These are phyloP conservation scores for Ennomos erosarius DNA, from an alignment of 2,888 invertebrate species.

Conservation along the genomic window DNA sequence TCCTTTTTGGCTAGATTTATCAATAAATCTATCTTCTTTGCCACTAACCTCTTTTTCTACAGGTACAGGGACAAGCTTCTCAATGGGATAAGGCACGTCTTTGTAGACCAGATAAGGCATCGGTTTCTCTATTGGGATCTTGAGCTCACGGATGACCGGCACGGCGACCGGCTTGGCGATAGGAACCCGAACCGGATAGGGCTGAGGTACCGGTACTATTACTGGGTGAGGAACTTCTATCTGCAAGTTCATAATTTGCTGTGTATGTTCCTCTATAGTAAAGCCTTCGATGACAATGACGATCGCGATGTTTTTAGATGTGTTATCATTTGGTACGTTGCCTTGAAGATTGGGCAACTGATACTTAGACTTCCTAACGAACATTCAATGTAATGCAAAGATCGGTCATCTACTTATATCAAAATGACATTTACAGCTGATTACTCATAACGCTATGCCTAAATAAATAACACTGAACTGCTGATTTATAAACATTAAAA, in stretches of 20 bases:
- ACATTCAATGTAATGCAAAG: too few relatives aligned
- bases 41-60: slow-evolving; percentile 89
- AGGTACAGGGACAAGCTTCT: slow-evolving; percentile 89
- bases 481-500: too few relatives aligned
- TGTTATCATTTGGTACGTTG: too few relatives aligned
- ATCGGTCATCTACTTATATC: too few relatives aligned
- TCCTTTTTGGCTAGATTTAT: not conserved
- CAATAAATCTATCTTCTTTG: slow-evolving; percentile 8
- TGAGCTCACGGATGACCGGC: slow-evolving; percentile 86
- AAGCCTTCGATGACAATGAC: slow-evolving; percentile 2
- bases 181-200: slow-evolving; percentile 90
- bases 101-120: slow-evolving; percentile 90
- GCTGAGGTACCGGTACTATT: slow-evolving; percentile 90
- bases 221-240: slow-evolving; percentile 91
- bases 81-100: slow-evolving; percentile 89
- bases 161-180: slow-evolving; percentile 89
- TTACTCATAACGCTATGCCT: too few relatives aligned
- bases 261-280: slow-evolving; percentile 16
- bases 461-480: too few relatives aligned
- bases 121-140: slow-evolving; percentile 85
- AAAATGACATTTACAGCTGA: too few relatives aligned
- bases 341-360: too few relatives aligned
- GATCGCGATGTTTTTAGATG: too few relatives aligned
- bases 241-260: slow-evolving; percentile 68
- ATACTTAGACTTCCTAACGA: not conserved